Evolutionary conservation across 2,797 vertebrate genomes (phyloP).

Genomic region (Poeciliopsis paucimaculata): DNA sequence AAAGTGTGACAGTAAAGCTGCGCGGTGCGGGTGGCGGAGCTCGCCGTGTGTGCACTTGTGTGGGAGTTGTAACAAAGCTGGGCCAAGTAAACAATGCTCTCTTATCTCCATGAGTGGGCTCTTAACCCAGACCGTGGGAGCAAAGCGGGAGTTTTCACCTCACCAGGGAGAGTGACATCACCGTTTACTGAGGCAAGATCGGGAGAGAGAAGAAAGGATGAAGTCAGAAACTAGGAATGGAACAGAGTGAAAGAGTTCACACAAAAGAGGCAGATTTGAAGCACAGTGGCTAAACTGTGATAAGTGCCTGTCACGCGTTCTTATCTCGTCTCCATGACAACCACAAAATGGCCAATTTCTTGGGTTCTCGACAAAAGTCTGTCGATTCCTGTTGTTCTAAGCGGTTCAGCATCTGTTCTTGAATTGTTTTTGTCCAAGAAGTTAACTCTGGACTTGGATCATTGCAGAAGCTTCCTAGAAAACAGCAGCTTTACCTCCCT

Average conservation of each 20-base stretch:
- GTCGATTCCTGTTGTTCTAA: conserved; percentile 29
- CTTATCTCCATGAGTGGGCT: conserved; percentile 65
- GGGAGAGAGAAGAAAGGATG: conserved; percentile 5
- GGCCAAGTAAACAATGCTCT: conserved; percentile 69
- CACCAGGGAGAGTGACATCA: conserved; percentile 51
- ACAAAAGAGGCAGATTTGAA: conserved; percentile 57
- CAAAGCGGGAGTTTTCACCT: conserved; percentile 58
- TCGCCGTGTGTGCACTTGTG: conserved; percentile 54
- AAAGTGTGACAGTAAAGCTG: conserved; percentile 49
- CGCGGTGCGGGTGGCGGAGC: conserved; percentile 36
- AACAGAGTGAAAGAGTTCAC: conserved; percentile 18
- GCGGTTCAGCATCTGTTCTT: conserved; percentile 6
- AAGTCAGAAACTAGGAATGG: background rate
- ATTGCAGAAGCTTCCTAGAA: conserved; percentile 20
- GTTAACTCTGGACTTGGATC: conserved; percentile 28
- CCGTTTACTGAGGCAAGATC: conserved; percentile 3
- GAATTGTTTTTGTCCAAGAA: conserved; percentile 1
- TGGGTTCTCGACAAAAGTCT: conserved; percentile 52
- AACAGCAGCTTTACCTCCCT: conserved; percentile 37
- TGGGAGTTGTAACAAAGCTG: conserved; percentile 62
- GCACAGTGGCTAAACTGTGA: conserved; percentile 51
- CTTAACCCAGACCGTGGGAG: conserved; percentile 60
- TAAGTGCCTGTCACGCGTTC: conserved; percentile 64
- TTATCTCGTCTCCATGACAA: conserved; percentile 82
- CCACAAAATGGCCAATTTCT: conserved; percentile 68